Percentiles rank a stretch among this genome's conserved stretches.
Evolutionary conservation across 2,113 vertebrate genomes (phyloP).

Genomic region (Cyphomyrus plagiostoma): DNA sequence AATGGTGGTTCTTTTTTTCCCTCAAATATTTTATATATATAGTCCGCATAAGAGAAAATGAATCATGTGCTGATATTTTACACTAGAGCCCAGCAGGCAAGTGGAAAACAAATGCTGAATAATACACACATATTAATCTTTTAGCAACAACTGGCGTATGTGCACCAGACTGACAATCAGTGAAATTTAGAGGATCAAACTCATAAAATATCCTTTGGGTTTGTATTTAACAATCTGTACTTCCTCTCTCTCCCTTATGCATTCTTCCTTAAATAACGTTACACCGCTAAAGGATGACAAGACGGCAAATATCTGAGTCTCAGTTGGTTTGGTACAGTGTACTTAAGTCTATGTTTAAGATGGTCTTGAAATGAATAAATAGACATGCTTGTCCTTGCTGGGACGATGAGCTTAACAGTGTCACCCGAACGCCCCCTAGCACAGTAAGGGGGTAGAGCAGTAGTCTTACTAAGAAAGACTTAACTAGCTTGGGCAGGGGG

Average conservation of each 20-base stretch:
- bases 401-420: neutral
- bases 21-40: no score
- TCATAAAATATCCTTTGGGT: neutral
- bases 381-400: neutral
- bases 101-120: neutral
- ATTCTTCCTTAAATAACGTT: neutral
- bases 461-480: conserved; percentile 58
- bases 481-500: conserved; percentile 51
- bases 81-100: neutral
- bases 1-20: neutral
- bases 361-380: neutral
- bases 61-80: neutral
- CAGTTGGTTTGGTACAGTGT: neutral
- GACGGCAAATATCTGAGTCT: neutral
- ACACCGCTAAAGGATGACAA: neutral
- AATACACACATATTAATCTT: no score
- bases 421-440: conserved; percentile 5
- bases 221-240: neutral
- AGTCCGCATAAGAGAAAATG: neutral
- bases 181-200: neutral
- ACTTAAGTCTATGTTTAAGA: neutral
- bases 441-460: conserved; percentile 49
- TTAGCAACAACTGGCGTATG: neutral
- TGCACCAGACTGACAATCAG: neutral
- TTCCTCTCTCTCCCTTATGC: neutral